Percentiles rank a stretch among this genome's conserved stretches.
Evolutionary conservation across 1,140 invertebrate species (phyloP).

Genomic region (Scaptodrosophila lebanonensis): DNA sequence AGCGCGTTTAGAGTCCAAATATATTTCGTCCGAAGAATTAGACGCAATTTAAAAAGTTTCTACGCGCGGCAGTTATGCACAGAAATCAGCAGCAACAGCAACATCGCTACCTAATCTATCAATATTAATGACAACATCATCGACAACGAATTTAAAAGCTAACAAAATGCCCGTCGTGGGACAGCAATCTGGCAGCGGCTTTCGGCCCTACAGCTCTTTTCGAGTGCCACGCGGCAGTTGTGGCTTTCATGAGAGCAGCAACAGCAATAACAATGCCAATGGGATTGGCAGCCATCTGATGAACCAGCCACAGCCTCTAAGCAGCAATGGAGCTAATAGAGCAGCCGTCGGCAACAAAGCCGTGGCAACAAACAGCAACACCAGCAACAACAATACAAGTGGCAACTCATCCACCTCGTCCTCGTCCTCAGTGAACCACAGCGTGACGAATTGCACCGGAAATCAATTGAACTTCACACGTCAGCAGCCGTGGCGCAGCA

Average conservation of each 20-base stretch:
- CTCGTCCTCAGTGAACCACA: constrained; percentile 51
- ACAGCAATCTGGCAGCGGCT: constrained; percentile 66
- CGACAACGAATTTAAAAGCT: constrained; percentile 37
- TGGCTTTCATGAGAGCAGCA: constrained; percentile 24
- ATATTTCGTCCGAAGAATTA: constrained; percentile 37
- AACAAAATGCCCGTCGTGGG: constrained; percentile 75
- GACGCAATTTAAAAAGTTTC: constrained; percentile 58
- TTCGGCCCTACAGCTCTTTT: constrained; percentile 75
- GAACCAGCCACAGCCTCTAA: constrained; percentile 48
- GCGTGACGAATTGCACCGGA: constrained; percentile 2
- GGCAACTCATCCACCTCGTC: constrained; percentile 53
- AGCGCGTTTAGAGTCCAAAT: constrained; percentile 51
- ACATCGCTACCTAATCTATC: background rate
- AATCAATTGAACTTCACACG: constrained; percentile 36
- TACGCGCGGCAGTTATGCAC: constrained; percentile 38
- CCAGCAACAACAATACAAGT: constrained; percentile 35
- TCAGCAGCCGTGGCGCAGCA: constrained; percentile 68
- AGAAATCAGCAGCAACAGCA: constrained; percentile 11
- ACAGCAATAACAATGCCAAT: constrained; percentile 6
- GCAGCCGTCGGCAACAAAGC: constrained; percentile 20
- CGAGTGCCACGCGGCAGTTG: constrained; percentile 62
- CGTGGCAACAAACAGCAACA: constrained; percentile 16
- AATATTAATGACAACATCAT: constrained; percentile 23
- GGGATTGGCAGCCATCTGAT: constrained; percentile 1
- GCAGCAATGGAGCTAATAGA: constrained; percentile 35